Percentiles rank a stretch among this genome's conserved stretches.
Conservation (phyloP, 2,113 vertebrate species). For the Fregata magnificens region DNA sequence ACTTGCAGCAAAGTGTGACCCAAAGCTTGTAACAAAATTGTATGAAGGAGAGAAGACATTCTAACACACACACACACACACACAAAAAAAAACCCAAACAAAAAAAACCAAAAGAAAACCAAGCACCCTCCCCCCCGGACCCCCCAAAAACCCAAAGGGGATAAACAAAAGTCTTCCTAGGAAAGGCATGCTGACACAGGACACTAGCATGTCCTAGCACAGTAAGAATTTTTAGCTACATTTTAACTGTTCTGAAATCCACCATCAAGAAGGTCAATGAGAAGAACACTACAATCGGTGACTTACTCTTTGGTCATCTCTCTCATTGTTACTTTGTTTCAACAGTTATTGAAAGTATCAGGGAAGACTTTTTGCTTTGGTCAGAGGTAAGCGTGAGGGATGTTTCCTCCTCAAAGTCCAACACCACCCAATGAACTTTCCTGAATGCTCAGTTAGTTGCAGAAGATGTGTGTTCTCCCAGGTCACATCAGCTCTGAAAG, state of each 20-base stretch:
- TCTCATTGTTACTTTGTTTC: neutral
- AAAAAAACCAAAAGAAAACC: too few relatives aligned
- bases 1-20: neutral
- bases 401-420: neutral
- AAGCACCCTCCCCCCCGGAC: too few relatives aligned
- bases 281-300: neutral
- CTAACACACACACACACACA: neutral
- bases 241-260: neutral
- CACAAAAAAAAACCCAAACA: neutral
- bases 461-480: neutral
- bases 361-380: neutral
- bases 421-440: neutral
- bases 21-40: neutral
- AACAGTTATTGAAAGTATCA: neutral
- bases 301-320: neutral
- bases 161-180: neutral
- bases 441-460: neutral
- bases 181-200: neutral
- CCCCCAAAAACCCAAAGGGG: neutral
- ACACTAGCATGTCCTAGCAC: neutral
- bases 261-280: neutral
- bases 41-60: neutral
- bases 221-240: neutral
- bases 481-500: neutral
- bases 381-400: accelerated